Conservation (phyloP, 2,888 invertebrate species). For the Tethea ocularis region DNA sequence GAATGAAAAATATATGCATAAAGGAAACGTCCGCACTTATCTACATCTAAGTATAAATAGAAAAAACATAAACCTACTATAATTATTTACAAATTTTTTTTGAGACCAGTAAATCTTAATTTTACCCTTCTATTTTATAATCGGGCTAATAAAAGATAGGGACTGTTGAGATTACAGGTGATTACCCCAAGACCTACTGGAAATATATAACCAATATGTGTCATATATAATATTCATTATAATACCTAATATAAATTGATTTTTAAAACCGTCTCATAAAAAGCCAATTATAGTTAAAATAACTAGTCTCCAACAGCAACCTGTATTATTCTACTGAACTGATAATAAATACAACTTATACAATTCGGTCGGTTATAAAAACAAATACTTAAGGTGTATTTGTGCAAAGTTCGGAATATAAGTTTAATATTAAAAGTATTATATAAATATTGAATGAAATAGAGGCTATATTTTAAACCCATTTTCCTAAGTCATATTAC, state of each 20-base stretch:
- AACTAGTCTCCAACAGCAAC: neutral
- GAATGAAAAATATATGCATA: conserved; percentile 12
- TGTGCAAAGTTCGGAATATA: neutral
- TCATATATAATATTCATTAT: neutral
- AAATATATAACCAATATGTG: neutral
- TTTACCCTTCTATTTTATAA: conserved; percentile 22
- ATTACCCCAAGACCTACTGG: neutral
- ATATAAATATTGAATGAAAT: neutral
- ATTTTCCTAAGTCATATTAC: neutral
- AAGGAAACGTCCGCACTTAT: conserved; percentile 28
- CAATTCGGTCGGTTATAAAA: neutral
- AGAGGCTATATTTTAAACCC: neutral
- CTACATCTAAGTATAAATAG: conserved; percentile 55
- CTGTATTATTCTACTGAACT: no score
- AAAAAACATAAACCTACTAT: conserved; percentile 37
- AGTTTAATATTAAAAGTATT: neutral
- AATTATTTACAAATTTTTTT: conserved; percentile 38
- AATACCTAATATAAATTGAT: neutral
- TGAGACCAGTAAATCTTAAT: conserved; percentile 32
- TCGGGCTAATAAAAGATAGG: neutral
- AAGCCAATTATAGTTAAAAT: neutral
- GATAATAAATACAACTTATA: neutral
- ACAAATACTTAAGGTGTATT: neutral
- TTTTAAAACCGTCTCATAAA: neutral
- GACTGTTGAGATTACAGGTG: conserved; percentile 17